These are phyloP conservation scores for Ochropleura leucogaster DNA, from an alignment of 2,888 invertebrate genomes.

Conservation along the genomic window DNA sequence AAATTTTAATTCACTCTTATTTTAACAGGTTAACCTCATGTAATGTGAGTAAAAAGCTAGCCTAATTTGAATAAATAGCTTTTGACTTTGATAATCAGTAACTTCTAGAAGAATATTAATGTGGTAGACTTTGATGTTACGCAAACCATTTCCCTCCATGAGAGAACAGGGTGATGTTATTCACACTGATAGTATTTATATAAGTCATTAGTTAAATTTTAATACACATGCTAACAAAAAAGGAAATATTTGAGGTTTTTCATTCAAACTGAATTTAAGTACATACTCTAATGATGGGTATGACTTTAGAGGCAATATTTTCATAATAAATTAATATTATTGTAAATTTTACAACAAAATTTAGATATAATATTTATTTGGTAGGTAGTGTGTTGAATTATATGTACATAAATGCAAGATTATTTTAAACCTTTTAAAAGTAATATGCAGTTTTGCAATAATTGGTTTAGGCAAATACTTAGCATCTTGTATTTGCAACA, in stretches of 20 bases:
- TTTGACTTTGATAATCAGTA: background rate
- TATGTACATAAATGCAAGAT: slow-evolving; percentile 12
- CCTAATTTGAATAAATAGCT: background rate
- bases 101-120: slow-evolving; percentile 10
- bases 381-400: background rate
- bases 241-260: slow-evolving; percentile 23
- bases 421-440: slow-evolving; percentile 11
- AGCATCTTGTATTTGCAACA: slow-evolving; percentile 7
- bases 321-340: slow-evolving; percentile 14
- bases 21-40: no score
- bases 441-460: slow-evolving; percentile 2
- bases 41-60: no score
- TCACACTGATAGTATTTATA: slow-evolving; percentile 12
- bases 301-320: slow-evolving; percentile 29
- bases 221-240: slow-evolving; percentile 23
- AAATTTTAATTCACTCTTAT: background rate
- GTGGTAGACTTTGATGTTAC: background rate
- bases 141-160: background rate
- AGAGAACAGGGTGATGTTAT: slow-evolving; percentile 3
- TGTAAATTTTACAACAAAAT: slow-evolving; percentile 10
- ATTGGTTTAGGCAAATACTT: slow-evolving; percentile 16
- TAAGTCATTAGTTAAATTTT: slow-evolving; percentile 10
- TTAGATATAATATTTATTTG: background rate
- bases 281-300: slow-evolving; percentile 32
- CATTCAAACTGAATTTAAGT: slow-evolving; percentile 19